Conservation (phyloP, 1,140 invertebrate species). For the Zaprionus kolodkinae region DNA sequence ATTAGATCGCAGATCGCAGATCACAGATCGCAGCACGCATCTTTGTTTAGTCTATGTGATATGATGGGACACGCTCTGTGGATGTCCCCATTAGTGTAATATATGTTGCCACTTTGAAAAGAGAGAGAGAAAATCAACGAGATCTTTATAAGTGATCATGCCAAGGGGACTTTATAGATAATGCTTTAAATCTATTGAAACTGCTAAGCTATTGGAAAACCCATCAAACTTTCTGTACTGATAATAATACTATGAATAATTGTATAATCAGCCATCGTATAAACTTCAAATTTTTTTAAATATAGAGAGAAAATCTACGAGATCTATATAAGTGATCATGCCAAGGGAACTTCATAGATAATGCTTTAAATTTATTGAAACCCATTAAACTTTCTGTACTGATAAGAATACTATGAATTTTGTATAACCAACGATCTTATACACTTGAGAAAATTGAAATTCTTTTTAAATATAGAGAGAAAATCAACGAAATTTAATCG, state of each 20-base stretch:
- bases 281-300: no score
- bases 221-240: neutral
- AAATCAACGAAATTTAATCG: no score
- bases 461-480: neutral
- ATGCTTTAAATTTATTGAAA: neutral
- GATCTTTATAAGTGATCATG: neutral
- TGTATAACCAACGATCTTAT: neutral
- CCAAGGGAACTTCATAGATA: no score
- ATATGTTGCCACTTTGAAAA: constrained; percentile 40
- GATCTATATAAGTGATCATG: neutral
- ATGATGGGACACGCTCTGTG: constrained; percentile 59
- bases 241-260: no score
- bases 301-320: neutral
- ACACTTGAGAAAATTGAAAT: neutral
- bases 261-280: no score
- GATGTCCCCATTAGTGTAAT: constrained; percentile 30
- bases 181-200: neutral
- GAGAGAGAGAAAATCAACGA: neutral
- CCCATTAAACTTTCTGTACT: neutral
- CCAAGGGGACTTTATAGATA: no score
- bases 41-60: constrained; percentile 64
- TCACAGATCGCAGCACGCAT: no score
- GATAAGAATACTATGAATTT: neutral
- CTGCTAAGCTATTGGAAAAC: neutral
- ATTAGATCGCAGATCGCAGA: constrained; percentile 9